A percentile compares a stretch with the other conserved stretches of the same genome.
Evolutionary conservation across 1,140 invertebrate species (phyloP).

Genomic region (Tribolium madens): DNA sequence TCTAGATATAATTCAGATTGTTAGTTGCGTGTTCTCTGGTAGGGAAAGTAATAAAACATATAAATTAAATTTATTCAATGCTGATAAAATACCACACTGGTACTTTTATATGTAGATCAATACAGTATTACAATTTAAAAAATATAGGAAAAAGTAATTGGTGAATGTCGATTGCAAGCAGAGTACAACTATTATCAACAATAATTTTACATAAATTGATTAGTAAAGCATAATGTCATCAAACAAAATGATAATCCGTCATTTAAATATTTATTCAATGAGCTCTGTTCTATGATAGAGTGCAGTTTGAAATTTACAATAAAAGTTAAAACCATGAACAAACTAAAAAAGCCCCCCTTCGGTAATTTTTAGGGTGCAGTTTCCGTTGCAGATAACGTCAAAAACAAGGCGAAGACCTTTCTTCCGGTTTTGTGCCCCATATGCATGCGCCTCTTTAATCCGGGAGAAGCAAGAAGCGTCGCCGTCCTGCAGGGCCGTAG

Average conservation of each 20-base stretch:
- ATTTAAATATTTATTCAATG: background rate
- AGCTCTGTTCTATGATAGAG: too few relatives aligned
- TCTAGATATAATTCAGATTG: too few relatives aligned
- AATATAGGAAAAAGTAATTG: too few relatives aligned
- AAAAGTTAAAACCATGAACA: background rate
- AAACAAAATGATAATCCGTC: background rate
- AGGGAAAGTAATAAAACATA: too few relatives aligned
- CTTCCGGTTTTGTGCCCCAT: slow-evolving; percentile 2
- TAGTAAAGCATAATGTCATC: background rate
- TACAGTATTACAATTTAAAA: too few relatives aligned
- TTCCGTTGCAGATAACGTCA: background rate
- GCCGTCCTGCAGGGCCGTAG: slow-evolving; percentile 45
- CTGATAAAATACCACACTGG: too few relatives aligned
- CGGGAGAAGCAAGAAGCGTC: slow-evolving; percentile 39
- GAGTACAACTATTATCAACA: background rate
- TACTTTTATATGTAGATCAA: too few relatives aligned
- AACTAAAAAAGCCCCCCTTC: background rate
- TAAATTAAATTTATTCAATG: too few relatives aligned
- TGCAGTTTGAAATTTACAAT: background rate
- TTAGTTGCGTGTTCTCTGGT: too few relatives aligned
- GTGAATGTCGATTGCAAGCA: too few relatives aligned
- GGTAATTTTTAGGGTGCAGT: background rate
- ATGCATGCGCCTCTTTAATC: slow-evolving; percentile 42
- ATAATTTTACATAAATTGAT: background rate
- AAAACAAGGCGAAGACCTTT: background rate